These are phyloP conservation scores for Ochropacha duplaris DNA, from an alignment of 2,888 invertebrate genomes.

Conservation along the genomic window DNA sequence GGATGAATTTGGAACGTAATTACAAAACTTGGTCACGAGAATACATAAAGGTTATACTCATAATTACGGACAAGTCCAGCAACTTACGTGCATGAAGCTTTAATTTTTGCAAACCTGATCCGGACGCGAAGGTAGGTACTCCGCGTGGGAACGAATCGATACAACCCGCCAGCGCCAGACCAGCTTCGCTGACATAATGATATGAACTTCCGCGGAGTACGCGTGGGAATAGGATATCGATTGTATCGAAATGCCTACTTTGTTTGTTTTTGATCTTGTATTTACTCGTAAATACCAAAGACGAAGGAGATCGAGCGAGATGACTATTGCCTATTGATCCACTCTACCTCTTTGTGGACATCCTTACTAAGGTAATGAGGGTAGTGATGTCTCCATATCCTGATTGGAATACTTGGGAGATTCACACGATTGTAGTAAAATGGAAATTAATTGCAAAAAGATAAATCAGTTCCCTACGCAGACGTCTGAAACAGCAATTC, in stretches of 20 bases:
- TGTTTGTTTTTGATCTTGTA: constrained; percentile 22
- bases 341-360: background rate
- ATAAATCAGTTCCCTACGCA: constrained; percentile 58
- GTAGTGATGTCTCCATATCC: background rate
- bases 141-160: constrained; percentile 30
- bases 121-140: background rate
- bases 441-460: constrained; percentile 60
- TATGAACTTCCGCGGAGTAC: constrained; percentile 50
- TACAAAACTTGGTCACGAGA: background rate
- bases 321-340: background rate
- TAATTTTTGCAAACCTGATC: background rate
- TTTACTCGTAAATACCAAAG: constrained; percentile 16
- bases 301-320: background rate
- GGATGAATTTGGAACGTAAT: background rate
- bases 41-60: background rate
- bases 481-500: constrained; percentile 49
- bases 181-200: constrained; percentile 39
- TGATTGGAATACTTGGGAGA: constrained; percentile 8
- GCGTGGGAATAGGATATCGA: constrained; percentile 59
- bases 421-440: constrained; percentile 50
- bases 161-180: constrained; percentile 19
- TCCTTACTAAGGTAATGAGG: background rate
- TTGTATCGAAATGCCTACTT: constrained; percentile 30
- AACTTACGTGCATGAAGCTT: background rate
- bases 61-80: background rate